Percentiles rank a stretch among this genome's conserved stretches.
These are phyloP conservation scores for Tylochromis polylepis DNA, from an alignment of 2,113 vertebrate species.

Conservation along the genomic window DNA sequence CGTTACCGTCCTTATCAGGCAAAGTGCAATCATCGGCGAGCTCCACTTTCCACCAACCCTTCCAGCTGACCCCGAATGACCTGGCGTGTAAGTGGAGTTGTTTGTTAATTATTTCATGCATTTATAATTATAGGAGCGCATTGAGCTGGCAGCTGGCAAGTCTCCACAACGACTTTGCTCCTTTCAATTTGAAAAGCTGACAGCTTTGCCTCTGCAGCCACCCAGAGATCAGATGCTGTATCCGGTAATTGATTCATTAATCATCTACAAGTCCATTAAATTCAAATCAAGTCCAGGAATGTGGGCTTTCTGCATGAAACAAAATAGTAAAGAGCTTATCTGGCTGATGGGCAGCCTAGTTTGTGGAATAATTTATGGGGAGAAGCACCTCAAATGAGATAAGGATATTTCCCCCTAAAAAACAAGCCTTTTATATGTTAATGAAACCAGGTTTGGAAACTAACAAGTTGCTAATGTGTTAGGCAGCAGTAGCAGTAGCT, in stretches of 20 bases:
- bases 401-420: background rate
- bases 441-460: constrained; percentile 37
- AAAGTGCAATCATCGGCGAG: constrained; percentile 27
- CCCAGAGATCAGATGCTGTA: constrained; percentile 18
- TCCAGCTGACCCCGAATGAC: constrained; percentile 32
- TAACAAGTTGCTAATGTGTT: constrained; percentile 42
- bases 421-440: constrained; percentile 45
- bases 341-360: background rate
- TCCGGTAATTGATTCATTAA: constrained; percentile 56
- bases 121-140: constrained; percentile 52
- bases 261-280: constrained; percentile 57
- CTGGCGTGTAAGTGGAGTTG: constrained; percentile 25
- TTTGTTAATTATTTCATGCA: constrained; percentile 60
- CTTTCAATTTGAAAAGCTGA: constrained; percentile 49
- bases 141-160: constrained; percentile 9
- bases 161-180: constrained; percentile 5
- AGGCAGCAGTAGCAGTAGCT: constrained; percentile 3
- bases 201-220: constrained; percentile 6
- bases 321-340: constrained; percentile 3
- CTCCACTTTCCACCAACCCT: background rate
- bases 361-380: constrained; percentile 20
- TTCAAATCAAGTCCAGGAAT: constrained; percentile 25
- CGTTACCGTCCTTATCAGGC: constrained; percentile 7
- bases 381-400: constrained; percentile 18
- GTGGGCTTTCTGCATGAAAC: background rate